Base-by-base conservation (phyloP, 2,113 vertebrate species). In the Sisor rabdophorus region DNA sequence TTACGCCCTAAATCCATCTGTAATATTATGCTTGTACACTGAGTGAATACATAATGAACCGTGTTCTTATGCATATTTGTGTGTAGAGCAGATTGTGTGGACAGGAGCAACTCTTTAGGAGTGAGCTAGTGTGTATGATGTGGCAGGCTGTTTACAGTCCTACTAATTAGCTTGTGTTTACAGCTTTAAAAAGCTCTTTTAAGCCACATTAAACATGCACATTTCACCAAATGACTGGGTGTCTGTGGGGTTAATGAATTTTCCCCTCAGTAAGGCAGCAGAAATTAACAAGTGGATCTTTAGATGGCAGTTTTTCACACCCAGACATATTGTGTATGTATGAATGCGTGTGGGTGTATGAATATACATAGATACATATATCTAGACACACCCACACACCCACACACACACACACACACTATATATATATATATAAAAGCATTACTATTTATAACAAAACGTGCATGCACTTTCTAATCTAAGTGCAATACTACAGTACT, bases 221-320 rank as follows among this genome's bases (percentile, higher is more conserved):
- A 87, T 91, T 88, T 91, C 80, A 79, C 87, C 81, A 89, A 87
- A 78, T 83, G 84, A 81, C 85, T 87, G 85, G 75, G 85, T 86
- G 89, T 84, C 89, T 89, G 75, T 65, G 87, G 85, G 89, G 90
- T 92, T 92, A 92, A 92, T 92, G 88, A 92, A 88, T 89, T 91
- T 90, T 91, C 86, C 87, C 79, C 91, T 81, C 40, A 87, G 84
- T 82, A 84, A 80, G 82, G 86, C 86, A 80, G 79, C 86, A 83
- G 73, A 89, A 91, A 88, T 90, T 88, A 91, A 87, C 86, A 85
- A 84, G 87, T 87, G 88, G 79, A 88, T 91, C 83, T 78, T 54
- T 82, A 86, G 81, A 87, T 84, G 86, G 84, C 85, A 65, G 44
- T 79, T 89, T 86, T 81, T 75, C 80, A 77, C 85, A 7, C 32